These are phyloP conservation scores for Trilocha varians DNA, from an alignment of 2,888 invertebrate genomes.

Conservation along the genomic window DNA sequence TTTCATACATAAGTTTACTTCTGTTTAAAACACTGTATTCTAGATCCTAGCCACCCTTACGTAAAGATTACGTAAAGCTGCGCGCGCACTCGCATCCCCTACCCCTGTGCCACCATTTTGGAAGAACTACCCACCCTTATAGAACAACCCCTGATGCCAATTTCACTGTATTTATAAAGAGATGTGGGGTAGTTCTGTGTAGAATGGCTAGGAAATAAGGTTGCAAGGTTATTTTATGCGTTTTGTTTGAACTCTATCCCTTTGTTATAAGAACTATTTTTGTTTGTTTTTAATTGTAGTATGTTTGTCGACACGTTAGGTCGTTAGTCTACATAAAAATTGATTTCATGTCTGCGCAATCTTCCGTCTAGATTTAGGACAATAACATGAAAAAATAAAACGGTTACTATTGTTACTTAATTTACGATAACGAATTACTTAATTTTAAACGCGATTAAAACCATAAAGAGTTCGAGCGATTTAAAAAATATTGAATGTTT, in stretches of 20 bases:
- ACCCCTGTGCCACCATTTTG: slow-evolving; percentile 25
- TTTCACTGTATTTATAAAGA: slow-evolving; percentile 5
- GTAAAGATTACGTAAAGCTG: slow-evolving; percentile 64
- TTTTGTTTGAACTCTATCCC: background rate
- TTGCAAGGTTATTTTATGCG: slow-evolving; percentile 17
- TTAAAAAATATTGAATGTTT: no score
- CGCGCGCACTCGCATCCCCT: slow-evolving; percentile 56
- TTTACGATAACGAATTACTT: background rate
- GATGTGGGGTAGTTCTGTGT: slow-evolving; percentile 21
- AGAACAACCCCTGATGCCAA: slow-evolving; percentile 6
- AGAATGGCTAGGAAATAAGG: slow-evolving; percentile 21
- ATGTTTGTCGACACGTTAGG: slow-evolving; percentile 20
- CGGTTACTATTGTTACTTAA: no score
- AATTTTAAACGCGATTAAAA: no score
- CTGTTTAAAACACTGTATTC: no score
- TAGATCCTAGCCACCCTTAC: no score
- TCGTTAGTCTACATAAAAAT: slow-evolving; percentile 29
- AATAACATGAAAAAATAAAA: no score
- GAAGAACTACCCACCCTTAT: slow-evolving; percentile 16
- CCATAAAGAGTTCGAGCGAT: no score
- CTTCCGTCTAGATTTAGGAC: slow-evolving; percentile 16
- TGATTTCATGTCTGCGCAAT: slow-evolving; percentile 30
- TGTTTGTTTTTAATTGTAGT: background rate
- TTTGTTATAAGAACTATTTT: slow-evolving; percentile 15
- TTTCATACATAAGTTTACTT: no score